These are phyloP conservation scores for Urechis unicinctus DNA, from an alignment of 2,888 invertebrate species.

Conservation along the genomic window DNA sequence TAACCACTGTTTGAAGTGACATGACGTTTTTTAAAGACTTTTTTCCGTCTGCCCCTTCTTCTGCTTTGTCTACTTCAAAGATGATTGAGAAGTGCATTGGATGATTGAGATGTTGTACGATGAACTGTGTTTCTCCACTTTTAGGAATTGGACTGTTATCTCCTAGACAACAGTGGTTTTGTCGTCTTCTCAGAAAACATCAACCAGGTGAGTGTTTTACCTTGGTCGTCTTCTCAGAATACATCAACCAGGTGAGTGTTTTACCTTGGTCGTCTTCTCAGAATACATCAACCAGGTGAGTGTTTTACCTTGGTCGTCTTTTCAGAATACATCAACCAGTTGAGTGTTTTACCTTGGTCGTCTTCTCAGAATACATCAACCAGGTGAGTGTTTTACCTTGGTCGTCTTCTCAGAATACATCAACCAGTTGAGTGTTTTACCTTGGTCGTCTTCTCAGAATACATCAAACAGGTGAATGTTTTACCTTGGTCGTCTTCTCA, in stretches of 20 bases:
- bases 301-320: constrained; percentile 59
- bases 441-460: neutral
- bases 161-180: constrained; percentile 90
- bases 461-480: neutral
- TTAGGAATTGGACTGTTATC: constrained; percentile 65
- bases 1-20: no score
- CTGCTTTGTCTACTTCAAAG: no score
- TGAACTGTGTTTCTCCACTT: neutral
- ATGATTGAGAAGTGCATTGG: no score
- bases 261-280: constrained; percentile 64
- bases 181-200: constrained; percentile 81
- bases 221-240: constrained; percentile 73
- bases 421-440: neutral
- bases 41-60: no score
- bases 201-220: constrained; percentile 56
- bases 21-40: no score
- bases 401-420: neutral
- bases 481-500: neutral
- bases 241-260: constrained; percentile 60
- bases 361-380: neutral
- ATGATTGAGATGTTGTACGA: neutral
- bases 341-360: constrained; percentile 15
- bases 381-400: neutral
- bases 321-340: constrained; percentile 74
- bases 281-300: constrained; percentile 68